Evolutionary conservation across 2,888 invertebrate species (phyloP), one percentile per base, ranked within the genome.

Genomic region (Melanargia galathea): DNA sequence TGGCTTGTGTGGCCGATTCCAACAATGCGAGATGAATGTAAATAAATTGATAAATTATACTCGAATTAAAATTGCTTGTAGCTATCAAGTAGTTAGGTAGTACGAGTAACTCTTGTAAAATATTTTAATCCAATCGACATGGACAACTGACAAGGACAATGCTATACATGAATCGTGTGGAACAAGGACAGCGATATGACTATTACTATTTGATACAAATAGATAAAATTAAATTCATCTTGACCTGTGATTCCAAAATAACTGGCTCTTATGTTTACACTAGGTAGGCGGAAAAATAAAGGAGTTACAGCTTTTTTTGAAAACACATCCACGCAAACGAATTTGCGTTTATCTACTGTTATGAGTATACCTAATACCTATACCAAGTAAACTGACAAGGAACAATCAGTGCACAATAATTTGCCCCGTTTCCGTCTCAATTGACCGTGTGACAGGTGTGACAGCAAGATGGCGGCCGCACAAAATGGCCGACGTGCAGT

Each of bases 391-490:
- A 11, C 20, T 20, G 33, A 20, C 18, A 18, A 52, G 35, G 33
- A 52, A 35, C 16, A 26, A 26, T 46, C n/a, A 61, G 54, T 59
- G 52, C 56, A 22, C 46, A 52, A 48, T 56, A 55, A 62, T 57
- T 61, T 67, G 60, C 63, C 40, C 46, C 58, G 20, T 63, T 67
- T 66, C 68, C 67, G 66, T 60, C 56, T 60, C 63, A 62, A 61
- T 64, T 63, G 33, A 54, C 56, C 64, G 65, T 61, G 49, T 68
- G 71, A 70, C 71, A 70, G 65, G 35, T 62, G 51, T 56, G 64
- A 64, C 71, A 60, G 57, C 64, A 70, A 70, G 66, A 70, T 69
- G 65, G 66, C 67, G 62, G 60, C 51, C 45, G 59, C 60, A 64
- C 58, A 45, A 63, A 67, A 66, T 64, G 65, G 62, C 70, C 58